Percentiles rank a stretch among this genome's conserved stretches.
Conservation (phyloP, 2,113 vertebrate species). For the Diadophis punctatus region DNA sequence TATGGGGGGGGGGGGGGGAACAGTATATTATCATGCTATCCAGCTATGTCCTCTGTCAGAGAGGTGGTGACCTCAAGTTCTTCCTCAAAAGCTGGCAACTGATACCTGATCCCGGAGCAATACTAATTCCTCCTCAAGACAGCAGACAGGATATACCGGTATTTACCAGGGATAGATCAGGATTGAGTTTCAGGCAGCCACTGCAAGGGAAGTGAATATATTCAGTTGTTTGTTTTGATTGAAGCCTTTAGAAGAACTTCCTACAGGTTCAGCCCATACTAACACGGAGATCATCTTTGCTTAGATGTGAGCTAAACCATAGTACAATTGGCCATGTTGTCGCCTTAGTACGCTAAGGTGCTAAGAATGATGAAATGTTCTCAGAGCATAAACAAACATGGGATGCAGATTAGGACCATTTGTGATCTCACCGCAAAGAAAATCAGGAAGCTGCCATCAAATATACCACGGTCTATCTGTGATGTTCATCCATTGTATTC, state of each 20-base stretch:
- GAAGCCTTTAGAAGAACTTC: background rate
- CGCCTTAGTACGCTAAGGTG: background rate
- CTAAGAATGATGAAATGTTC: background rate
- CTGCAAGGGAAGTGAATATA: background rate
- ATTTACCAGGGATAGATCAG: background rate
- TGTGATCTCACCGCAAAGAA: background rate
- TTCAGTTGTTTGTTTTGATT: background rate
- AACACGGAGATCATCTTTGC: background rate
- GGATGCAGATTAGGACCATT: background rate
- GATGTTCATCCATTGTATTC: no score
- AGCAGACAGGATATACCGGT: background rate
- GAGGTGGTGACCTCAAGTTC: background rate
- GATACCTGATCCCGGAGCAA: background rate
- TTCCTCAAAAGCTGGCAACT: background rate
- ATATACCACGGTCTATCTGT: background rate
- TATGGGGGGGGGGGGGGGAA: accelerated
- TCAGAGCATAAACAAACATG: background rate
- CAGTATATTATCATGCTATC: background rate
- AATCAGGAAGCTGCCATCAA: background rate
- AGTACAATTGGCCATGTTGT: background rate
- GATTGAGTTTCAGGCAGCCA: background rate
- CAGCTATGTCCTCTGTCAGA: background rate
- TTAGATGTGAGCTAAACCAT: background rate
- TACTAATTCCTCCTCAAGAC: background rate
- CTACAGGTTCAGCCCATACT: background rate